phyloP scores from a whole-genome alignment of 2,888 invertebrate genomes.

The Phytoseiulus persimilis region DNA sequence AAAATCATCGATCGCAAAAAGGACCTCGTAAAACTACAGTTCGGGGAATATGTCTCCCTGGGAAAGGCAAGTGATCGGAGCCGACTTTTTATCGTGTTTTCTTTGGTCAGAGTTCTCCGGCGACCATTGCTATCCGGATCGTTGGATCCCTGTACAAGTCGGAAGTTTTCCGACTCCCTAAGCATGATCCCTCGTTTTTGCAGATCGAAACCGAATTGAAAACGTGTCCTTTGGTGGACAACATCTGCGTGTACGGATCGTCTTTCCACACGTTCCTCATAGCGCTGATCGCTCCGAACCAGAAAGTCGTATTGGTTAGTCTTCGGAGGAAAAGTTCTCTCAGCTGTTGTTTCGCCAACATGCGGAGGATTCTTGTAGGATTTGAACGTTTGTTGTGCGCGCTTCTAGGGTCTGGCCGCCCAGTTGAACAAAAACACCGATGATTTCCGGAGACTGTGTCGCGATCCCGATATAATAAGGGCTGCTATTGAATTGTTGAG shows the following conservation, averaged over 20 bases:
- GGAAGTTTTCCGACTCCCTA: not conserved
- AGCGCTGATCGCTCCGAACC: slow-evolving; percentile 75
- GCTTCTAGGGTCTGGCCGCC: slow-evolving; percentile 9
- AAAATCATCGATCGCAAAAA: slow-evolving; percentile 98
- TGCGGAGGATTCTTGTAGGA: too few relatives aligned
- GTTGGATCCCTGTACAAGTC: too few relatives aligned
- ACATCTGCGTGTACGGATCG: slow-evolving; percentile 94
- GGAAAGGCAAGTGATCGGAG: slow-evolving; percentile 64
- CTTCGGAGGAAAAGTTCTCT: too few relatives aligned
- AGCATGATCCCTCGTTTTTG: not conserved
- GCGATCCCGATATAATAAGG: slow-evolving; percentile 24
- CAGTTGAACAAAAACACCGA: not conserved
- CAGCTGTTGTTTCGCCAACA: too few relatives aligned
- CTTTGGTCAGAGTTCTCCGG: too few relatives aligned
- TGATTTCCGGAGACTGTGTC: slow-evolving; percentile 30
- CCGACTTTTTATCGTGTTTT: too few relatives aligned
- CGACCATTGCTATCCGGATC: too few relatives aligned
- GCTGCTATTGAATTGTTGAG: slow-evolving; percentile 20
- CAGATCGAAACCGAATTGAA: slow-evolving; percentile 88
- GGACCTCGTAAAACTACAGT: slow-evolving; percentile 92
- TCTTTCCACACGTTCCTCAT: slow-evolving; percentile 73
- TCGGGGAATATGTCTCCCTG: slow-evolving; percentile 94
- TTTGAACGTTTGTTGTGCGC: not conserved
- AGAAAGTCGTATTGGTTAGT: slow-evolving; percentile 21
- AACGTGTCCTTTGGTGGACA: slow-evolving; percentile 86